Percentiles rank a stretch among this genome's conserved stretches.
Evolutionary conservation across 2,113 vertebrate genomes (phyloP).

Genomic region (Terrapene triunguis): DNA sequence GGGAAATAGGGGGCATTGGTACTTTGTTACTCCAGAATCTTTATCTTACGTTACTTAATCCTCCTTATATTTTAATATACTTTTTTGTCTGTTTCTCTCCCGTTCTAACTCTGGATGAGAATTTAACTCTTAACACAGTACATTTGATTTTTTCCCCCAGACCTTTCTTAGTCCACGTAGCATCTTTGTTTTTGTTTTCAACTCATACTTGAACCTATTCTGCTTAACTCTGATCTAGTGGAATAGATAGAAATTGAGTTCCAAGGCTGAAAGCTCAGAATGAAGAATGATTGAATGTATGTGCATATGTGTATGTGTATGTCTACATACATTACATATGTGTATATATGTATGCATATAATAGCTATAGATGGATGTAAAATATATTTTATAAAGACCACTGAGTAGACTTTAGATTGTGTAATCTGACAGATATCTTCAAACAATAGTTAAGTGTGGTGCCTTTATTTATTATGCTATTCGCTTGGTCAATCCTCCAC

Average conservation of each 20-base stretch:
- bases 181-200: not conserved
- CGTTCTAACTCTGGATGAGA: accelerated
- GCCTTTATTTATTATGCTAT: not conserved
- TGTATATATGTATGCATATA: accelerated
- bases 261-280: not conserved
- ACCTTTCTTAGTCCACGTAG: not conserved
- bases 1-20: not conserved
- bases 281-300: accelerated
- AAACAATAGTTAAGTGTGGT: not conserved
- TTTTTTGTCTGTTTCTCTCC: not conserved
- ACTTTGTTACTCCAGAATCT: not conserved
- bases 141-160: not conserved
- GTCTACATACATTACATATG: too few relatives aligned
- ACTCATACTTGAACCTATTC: not conserved
- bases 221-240: not conserved
- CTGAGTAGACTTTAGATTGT: not conserved
- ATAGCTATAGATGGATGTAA: not conserved
- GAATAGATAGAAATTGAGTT: not conserved
- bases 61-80: accelerated
- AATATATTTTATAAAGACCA: not conserved
- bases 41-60: not conserved
- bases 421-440: not conserved
- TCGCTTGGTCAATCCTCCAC: not conserved
- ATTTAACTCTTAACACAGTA: not conserved
- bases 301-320: accelerated